These are phyloP conservation scores for Sebastes glaucus DNA, from an alignment of 2,797 vertebrate species.

Conservation along the genomic window DNA sequence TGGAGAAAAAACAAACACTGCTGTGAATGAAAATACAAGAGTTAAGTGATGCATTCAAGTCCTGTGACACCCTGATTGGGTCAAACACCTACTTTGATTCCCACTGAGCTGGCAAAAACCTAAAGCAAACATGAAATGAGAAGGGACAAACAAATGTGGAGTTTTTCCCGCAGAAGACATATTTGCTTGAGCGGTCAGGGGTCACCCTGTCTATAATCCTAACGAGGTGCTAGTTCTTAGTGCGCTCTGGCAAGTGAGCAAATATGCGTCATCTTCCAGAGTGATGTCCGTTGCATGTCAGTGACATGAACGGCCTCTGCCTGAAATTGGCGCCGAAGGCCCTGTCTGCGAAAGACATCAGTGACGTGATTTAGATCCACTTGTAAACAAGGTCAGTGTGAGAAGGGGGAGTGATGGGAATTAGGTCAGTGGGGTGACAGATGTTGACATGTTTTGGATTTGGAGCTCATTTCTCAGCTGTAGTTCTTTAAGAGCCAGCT, in stretches of 20 bases:
- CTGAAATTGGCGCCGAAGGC: slow-evolving; percentile 16
- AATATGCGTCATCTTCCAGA: slow-evolving; percentile 20
- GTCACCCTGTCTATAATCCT: slow-evolving; percentile 33
- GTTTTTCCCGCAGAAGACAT: slow-evolving; percentile 4
- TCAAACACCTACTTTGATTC: slow-evolving; percentile 14
- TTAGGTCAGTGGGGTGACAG: slow-evolving; percentile 74
- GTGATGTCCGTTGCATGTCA: slow-evolving; percentile 4
- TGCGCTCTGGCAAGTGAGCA: slow-evolving; percentile 23
- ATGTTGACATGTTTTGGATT: slow-evolving; percentile 70
- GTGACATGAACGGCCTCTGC: slow-evolving; percentile 11
- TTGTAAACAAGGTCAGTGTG: slow-evolving; percentile 67
- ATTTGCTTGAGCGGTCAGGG: slow-evolving; percentile 49
- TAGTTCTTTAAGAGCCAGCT: slow-evolving; percentile 64
- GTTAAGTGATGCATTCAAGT: slow-evolving; percentile 1
- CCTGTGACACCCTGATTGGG: not conserved
- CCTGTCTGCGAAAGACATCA: slow-evolving; percentile 36
- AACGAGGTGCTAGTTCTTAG: slow-evolving; percentile 36
- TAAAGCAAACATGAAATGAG: slow-evolving; percentile 37
- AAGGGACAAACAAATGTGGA: slow-evolving; percentile 18
- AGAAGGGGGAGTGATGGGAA: slow-evolving; percentile 60
- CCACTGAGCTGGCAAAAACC: slow-evolving; percentile 32
- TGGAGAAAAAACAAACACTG: slow-evolving; percentile 53
- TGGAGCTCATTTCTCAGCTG: slow-evolving; percentile 72
- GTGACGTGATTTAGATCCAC: slow-evolving; percentile 43
- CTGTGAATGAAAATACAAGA: slow-evolving; percentile 45